Evolutionary conservation across 2,797 vertebrate species (phyloP).

Genomic region (Philypnodon macrostomus): DNA sequence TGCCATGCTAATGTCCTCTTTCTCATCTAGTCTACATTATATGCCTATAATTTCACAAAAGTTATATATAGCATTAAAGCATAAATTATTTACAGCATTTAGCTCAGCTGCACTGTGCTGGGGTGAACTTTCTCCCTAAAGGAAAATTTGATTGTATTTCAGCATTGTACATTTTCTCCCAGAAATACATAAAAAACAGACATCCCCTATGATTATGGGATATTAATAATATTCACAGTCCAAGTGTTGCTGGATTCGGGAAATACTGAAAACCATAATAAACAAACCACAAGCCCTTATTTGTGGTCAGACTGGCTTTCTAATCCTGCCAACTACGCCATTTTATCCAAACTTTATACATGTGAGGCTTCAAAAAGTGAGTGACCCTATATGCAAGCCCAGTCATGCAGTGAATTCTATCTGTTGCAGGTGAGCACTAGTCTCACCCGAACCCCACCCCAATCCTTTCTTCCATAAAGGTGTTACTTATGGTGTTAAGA

Average conservation of each 20-base stretch:
- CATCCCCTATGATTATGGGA: not conserved
- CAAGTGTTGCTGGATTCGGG: slow-evolving; percentile 4
- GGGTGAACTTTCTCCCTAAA: slow-evolving; percentile 4
- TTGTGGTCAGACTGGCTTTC: slow-evolving; percentile 15
- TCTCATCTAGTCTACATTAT: slow-evolving; percentile 38
- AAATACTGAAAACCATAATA: slow-evolving; percentile 11
- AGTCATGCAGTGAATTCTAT: slow-evolving; percentile 18
- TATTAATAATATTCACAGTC: slow-evolving; percentile 3
- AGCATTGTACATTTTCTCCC: not conserved
- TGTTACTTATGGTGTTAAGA: slow-evolving; percentile 12
- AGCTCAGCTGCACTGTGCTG: slow-evolving; percentile 14
- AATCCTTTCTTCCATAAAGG: slow-evolving; percentile 28
- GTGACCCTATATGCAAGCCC: slow-evolving; percentile 29
- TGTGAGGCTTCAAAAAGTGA: slow-evolving; percentile 11
- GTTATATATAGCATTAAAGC: too few relatives aligned
- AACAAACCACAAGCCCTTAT: slow-evolving; percentile 4
- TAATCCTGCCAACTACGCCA: slow-evolving; percentile 7
- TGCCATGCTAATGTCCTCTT: slow-evolving; percentile 6
- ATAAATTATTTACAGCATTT: slow-evolving; percentile 26
- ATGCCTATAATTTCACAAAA: too few relatives aligned
- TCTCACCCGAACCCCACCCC: slow-evolving; percentile 31
- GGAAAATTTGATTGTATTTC: not conserved
- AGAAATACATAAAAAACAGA: slow-evolving; percentile 6
- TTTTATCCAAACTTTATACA: not conserved
- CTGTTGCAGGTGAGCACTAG: slow-evolving; percentile 40